phyloP scores from a whole-genome alignment of 2,113 vertebrate species.

The Peromyscus polionotus region DNA sequence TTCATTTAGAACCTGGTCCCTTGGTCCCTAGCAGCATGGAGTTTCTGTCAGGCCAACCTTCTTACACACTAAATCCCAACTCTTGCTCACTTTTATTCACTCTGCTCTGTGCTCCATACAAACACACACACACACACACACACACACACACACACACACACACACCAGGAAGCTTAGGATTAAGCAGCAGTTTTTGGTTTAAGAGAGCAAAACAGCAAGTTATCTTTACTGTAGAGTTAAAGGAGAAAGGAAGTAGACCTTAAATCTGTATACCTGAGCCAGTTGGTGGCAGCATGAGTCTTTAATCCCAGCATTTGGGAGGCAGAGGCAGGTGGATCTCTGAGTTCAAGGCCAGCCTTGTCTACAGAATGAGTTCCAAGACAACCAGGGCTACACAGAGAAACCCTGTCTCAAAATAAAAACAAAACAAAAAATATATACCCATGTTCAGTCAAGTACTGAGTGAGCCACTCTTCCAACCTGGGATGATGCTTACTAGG shows the following conservation, averaged over 20 bases:
- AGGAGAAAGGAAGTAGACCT: not conserved
- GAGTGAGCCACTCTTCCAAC: not conserved
- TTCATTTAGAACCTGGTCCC: slow-evolving; percentile 14
- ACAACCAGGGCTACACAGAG: not conserved
- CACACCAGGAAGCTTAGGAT: not conserved
- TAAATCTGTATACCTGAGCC: not conserved
- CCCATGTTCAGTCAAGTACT: not conserved
- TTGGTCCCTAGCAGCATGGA: not conserved
- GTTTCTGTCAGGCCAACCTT: slow-evolving; percentile 43
- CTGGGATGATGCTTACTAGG: not conserved
- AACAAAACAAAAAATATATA: not conserved
- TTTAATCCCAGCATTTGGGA: not conserved
- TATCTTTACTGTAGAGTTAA: not conserved
- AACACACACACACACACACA: not conserved
- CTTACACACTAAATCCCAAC: not conserved
- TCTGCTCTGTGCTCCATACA: not conserved
- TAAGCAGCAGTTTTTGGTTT: not conserved
- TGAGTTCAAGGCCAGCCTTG: not conserved
- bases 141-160: not conserved
- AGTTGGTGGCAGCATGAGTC: not conserved
- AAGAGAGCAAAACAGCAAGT: not conserved
- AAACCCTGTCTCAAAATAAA: not conserved
- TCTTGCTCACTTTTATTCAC: not conserved
- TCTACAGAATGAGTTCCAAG: not conserved
- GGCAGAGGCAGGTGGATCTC: not conserved